Conservation (phyloP, 2,888 invertebrate species). For the Melanophora roralis region DNA sequence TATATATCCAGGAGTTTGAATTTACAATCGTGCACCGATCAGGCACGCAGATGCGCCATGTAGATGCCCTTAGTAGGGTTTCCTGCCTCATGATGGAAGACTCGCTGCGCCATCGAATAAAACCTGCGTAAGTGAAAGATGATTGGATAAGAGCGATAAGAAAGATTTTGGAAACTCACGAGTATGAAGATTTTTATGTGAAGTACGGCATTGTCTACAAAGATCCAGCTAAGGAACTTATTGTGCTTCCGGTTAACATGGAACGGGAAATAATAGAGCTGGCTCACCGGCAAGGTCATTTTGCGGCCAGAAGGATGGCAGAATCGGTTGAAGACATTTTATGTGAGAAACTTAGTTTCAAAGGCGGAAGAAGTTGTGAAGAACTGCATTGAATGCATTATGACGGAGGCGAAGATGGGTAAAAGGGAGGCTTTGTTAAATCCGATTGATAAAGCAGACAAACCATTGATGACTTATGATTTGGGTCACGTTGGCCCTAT, state of each 20-base stretch:
- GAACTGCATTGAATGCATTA: conserved; percentile 57
- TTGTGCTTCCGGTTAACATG: conserved; percentile 69
- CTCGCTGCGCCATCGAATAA: conserved; percentile 20
- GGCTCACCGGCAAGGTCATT: conserved; percentile 72
- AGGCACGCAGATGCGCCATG: conserved; percentile 51
- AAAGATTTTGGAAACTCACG: conserved; percentile 32
- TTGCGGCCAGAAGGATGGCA: conserved; percentile 67
- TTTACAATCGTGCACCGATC: conserved; percentile 54
- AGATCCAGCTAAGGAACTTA: conserved; percentile 42
- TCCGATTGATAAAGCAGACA: conserved; percentile 64
- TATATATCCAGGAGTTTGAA: conserved; percentile 52
- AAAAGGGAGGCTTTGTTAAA: neutral
- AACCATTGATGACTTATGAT: conserved; percentile 69
- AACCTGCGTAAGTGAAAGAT: conserved; percentile 47
- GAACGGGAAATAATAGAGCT: conserved; percentile 69
- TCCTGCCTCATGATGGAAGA: conserved; percentile 32
- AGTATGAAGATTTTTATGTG: conserved; percentile 50
- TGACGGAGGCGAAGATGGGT: conserved; percentile 45
- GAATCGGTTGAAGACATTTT: conserved; percentile 61
- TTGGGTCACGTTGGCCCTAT: conserved; percentile 66
- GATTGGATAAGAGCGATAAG: conserved; percentile 50
- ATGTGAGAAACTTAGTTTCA: conserved; percentile 55
- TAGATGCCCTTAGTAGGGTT: conserved; percentile 49
- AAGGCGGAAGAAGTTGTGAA: conserved; percentile 32
- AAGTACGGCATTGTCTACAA: conserved; percentile 21